These are phyloP conservation scores for Pollimyrus isidori DNA, from an alignment of 2,113 vertebrate species.

Conservation along the genomic window DNA sequence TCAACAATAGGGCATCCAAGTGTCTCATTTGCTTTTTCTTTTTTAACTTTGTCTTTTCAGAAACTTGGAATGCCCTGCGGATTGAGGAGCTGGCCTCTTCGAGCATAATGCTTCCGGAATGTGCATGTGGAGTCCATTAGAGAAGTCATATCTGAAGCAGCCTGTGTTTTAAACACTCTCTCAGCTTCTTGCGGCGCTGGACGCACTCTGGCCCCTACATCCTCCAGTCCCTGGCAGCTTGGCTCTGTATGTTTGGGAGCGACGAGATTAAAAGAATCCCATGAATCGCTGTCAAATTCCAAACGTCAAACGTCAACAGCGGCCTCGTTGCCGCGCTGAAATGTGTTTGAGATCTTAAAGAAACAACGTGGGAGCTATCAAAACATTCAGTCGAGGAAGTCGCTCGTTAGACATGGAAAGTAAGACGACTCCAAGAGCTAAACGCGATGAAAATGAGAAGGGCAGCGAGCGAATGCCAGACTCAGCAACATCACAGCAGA, in stretches of 20 bases:
- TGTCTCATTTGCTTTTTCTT: neutral
- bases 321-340: neutral
- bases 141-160: slow-evolving; percentile 12
- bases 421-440: neutral
- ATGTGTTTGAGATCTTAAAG: neutral
- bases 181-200: too few relatives aligned
- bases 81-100: neutral
- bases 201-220: neutral
- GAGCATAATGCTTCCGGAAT: slow-evolving; percentile 15
- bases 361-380: neutral
- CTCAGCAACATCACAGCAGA: neutral
- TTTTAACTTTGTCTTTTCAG: neutral
- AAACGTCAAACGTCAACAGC: neutral
- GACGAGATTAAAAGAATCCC: neutral
- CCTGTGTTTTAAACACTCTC: neutral
- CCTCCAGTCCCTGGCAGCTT: neutral
- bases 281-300: neutral
- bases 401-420: neutral
- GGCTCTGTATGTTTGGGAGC: neutral
- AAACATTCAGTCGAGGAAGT: neutral
- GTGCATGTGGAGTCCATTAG: slow-evolving; percentile 23
- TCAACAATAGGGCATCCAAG: neutral
- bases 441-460: neutral
- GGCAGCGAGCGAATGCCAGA: neutral
- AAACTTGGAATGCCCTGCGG: neutral